These are phyloP conservation scores for Stramonita haemastoma DNA, from an alignment of 2,888 invertebrate species.

Conservation along the genomic window DNA sequence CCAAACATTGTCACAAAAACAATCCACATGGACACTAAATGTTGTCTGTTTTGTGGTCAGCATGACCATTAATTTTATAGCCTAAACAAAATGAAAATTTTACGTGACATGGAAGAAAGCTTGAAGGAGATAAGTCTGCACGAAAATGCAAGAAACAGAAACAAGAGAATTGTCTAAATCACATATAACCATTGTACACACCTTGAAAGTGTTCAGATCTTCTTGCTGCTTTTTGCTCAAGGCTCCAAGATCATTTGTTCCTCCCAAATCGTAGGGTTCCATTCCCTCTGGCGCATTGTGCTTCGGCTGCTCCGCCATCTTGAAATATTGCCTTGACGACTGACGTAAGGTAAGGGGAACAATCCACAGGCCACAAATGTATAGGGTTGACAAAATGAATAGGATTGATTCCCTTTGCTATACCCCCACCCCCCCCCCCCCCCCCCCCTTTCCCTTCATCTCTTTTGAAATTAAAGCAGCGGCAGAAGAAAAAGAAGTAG, in stretches of 20 bases:
- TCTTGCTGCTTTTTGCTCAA: slow-evolving; percentile 75
- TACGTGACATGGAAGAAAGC: no score
- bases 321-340: slow-evolving; percentile 49
- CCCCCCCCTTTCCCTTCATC: no score
- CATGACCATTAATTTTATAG: no score
- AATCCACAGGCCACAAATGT: neutral
- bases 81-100: neutral
- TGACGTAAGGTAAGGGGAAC: slow-evolving; percentile 20
- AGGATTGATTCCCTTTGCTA: neutral
- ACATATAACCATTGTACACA: slow-evolving; percentile 43
- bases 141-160: neutral
- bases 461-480: no score
- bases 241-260: slow-evolving; percentile 72
- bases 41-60: no score
- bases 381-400: neutral
- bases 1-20: no score
- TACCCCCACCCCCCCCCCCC: no score
- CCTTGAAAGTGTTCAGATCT: slow-evolving; percentile 76
- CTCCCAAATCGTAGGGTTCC: slow-evolving; percentile 76
- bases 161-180: neutral
- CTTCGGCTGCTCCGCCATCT: slow-evolving; percentile 72
- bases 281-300: slow-evolving; percentile 74
- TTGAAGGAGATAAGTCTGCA: neutral
- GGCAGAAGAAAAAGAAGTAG: no score
- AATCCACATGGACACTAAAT: no score